A percentile compares a stretch with the other conserved stretches of the same genome.
These are phyloP conservation scores for Hemiscyllium ocellatum DNA, from an alignment of 2,113 vertebrate species.

Conservation along the genomic window DNA sequence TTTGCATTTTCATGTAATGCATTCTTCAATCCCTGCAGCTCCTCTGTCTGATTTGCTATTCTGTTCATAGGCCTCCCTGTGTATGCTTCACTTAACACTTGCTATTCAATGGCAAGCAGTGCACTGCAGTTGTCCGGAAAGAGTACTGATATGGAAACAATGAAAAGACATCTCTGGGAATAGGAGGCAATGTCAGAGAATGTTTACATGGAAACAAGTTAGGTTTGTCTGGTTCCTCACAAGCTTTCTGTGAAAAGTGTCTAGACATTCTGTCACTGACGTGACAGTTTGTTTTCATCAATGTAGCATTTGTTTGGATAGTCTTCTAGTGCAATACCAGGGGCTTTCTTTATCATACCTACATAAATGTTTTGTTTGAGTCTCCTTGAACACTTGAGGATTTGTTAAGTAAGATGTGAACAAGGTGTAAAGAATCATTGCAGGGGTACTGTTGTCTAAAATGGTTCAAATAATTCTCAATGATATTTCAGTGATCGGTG, in stretches of 20 bases:
- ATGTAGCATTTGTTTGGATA: background rate
- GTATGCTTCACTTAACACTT: background rate
- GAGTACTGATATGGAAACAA: background rate
- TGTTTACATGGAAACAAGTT: constrained; percentile 28
- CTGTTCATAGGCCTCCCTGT: background rate
- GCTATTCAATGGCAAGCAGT: background rate
- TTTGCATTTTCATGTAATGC: background rate
- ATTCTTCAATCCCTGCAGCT: background rate
- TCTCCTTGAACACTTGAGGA: background rate
- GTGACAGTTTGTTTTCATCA: background rate
- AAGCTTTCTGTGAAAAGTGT: background rate
- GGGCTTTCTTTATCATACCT: background rate
- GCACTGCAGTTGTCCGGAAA: background rate
- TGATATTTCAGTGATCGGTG: background rate
- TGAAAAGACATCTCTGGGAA: background rate
- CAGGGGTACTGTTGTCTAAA: background rate
- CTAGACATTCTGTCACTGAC: background rate
- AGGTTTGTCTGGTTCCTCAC: background rate
- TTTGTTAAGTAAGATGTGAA: background rate
- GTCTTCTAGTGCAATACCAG: background rate
- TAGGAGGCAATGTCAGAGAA: background rate
- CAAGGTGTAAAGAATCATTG: background rate
- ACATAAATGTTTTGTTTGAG: background rate
- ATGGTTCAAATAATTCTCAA: background rate
- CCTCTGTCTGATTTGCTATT: background rate